Evolutionary conservation across 2,888 invertebrate species (phyloP), one percentile per base, ranked within the genome.

Genomic region (Phalera bucephala): DNA sequence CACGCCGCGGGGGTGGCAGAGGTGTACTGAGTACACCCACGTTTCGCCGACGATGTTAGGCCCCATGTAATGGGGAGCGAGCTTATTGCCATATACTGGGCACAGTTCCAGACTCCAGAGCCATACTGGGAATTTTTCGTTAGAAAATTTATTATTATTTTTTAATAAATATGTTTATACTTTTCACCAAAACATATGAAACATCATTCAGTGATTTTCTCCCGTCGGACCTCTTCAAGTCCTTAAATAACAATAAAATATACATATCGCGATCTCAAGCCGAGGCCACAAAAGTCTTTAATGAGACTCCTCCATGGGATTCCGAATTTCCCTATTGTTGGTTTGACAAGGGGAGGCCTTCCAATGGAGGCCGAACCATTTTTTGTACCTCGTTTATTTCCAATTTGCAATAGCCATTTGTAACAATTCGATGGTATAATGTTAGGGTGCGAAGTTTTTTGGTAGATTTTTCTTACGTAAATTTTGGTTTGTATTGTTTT

Each of bases 381-480:
- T 70, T 72, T 72, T 67, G 62, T 66, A 64, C 56, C 66, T 72
- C 73, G 69, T 73, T 75, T 75, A 69, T 72, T 74, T 71, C 65
- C 73, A 72, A 78, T 78, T 74, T 73, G 66, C 62, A 65, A 64
- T 59, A 68, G 68, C 69, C 66, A 69, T 72, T 72, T 69, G 65
- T 72, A 67, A 71, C 71, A 59, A 63, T 63, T 65, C 58, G 54
- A 60, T 48, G 36, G 49, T 46, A 52, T 52, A 57, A 56, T 40
- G 36, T 33, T 34, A 52, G 51, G 52, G 52, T 55, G 53, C 49
- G 45, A 45, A 38, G 51, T 44, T 55, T 67, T 52, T 50, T 42
- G 26, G 26, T 28, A 22, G 20, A 33, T n/a, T n/a, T n/a, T n/a
- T n/a, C n/a, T n/a, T n/a, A n/a, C n/a, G n/a, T n/a, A n/a, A n/a